Percentiles rank a stretch among this genome's conserved stretches.
Conservation (phyloP, 2,888 invertebrate genomes). For the Poecilus cupreus region DNA sequence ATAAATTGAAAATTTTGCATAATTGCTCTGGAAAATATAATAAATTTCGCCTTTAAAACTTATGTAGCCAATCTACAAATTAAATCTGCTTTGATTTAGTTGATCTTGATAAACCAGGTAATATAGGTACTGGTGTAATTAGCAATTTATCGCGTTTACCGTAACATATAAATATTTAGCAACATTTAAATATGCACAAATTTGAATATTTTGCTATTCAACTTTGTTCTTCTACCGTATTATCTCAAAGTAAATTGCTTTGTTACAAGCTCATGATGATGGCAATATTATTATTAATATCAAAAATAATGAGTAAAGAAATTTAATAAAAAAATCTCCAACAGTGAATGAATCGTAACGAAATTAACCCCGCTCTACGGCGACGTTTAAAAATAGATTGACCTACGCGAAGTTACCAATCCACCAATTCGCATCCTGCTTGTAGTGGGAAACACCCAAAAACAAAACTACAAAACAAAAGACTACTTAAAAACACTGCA, state of each 20-base stretch:
- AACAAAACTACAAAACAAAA: conserved; percentile 8
- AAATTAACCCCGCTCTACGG: neutral
- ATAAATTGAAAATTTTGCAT: neutral
- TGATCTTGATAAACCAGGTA: neutral
- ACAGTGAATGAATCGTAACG: neutral
- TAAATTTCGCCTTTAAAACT: neutral
- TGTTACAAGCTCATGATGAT: too few relatives aligned
- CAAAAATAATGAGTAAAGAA: too few relatives aligned
- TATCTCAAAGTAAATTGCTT: neutral
- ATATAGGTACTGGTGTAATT: neutral
- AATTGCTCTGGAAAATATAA: neutral
- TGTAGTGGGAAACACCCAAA: neutral
- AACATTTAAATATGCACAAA: neutral
- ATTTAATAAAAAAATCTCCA: too few relatives aligned
- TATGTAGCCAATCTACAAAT: neutral
- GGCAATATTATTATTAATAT: too few relatives aligned
- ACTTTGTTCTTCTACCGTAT: too few relatives aligned
- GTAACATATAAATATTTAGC: neutral
- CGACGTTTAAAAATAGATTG: neutral
- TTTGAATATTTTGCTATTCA: neutral
- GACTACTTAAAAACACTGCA: neutral
- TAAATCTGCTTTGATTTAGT: neutral
- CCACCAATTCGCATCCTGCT: neutral
- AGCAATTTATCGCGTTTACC: neutral
- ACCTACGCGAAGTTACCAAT: neutral